Evolutionary conservation across 2,888 invertebrate genomes (phyloP).

Genomic region (Aporophyla lueneburgensis): DNA sequence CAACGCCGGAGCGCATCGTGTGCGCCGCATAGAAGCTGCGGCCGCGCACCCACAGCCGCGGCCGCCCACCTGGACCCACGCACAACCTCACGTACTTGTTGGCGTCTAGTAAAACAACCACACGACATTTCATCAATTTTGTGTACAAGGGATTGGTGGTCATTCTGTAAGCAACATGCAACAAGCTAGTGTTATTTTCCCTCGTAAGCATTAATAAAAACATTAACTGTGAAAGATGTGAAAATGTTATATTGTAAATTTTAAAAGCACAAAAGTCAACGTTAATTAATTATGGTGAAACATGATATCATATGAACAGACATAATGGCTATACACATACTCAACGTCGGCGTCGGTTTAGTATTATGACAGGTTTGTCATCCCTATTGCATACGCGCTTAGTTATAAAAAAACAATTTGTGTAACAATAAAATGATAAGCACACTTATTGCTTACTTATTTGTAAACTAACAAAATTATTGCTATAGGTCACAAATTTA

Average conservation of each 20-base stretch:
- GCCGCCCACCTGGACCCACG: constrained; percentile 87
- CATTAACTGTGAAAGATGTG: constrained; percentile 48
- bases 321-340: constrained; percentile 15
- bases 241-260: constrained; percentile 52
- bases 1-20: constrained; percentile 88
- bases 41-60: constrained; percentile 87
- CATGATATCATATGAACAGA: constrained; percentile 27
- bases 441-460: constrained; percentile 32
- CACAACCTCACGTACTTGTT: constrained; percentile 83
- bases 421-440: constrained; percentile 23
- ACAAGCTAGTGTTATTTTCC: constrained; percentile 44
- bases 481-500: constrained; percentile 49
- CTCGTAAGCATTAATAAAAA: constrained; percentile 51
- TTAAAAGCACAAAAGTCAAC: constrained; percentile 48
- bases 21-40: constrained; percentile 89
- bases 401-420: constrained; percentile 11
- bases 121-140: constrained; percentile 49
- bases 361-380: constrained; percentile 5
- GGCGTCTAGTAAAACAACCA: constrained; percentile 78
- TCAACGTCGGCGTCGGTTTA: constrained; percentile 13
- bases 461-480: constrained; percentile 55
- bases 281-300: constrained; percentile 20
- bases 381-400: constrained; percentile 31
- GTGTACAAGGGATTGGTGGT: constrained; percentile 12
- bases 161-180: constrained; percentile 61